Percentiles rank a stretch among this genome's conserved stretches.
Evolutionary conservation across 2,888 invertebrate species (phyloP).

Genomic region (Tridacna gigas): DNA sequence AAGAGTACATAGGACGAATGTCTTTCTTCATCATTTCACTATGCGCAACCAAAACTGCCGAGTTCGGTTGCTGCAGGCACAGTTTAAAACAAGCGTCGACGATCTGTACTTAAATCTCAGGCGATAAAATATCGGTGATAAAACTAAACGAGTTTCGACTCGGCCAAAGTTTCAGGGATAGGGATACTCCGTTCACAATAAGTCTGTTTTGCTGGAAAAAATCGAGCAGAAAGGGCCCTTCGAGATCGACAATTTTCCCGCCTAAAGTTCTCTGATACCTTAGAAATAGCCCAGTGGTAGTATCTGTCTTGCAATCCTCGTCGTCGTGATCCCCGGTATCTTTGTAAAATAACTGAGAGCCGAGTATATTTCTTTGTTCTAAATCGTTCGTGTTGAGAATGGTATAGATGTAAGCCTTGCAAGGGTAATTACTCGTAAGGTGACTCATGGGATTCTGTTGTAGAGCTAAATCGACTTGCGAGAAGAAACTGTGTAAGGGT

Average conservation of each 20-base stretch:
- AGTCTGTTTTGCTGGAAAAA: no score
- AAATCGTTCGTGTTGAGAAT: conserved; percentile 37
- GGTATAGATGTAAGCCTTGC: conserved; percentile 61
- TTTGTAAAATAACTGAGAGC: conserved; percentile 45
- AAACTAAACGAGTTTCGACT: no score
- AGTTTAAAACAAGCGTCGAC: no score
- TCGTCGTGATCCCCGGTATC: conserved; percentile 32
- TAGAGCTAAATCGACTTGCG: not conserved
- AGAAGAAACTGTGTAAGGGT: conserved; percentile 10
- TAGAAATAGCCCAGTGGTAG: conserved; percentile 38
- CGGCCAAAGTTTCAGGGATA: no score
- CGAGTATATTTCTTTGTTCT: not conserved
- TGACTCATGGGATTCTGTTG: conserved; percentile 28
- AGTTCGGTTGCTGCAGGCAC: no score
- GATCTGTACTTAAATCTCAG: no score
- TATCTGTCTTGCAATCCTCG: conserved; percentile 32
- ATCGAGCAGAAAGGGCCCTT: no score
- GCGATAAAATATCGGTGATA: no score
- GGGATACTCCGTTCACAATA: no score
- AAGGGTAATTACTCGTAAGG: conserved; percentile 49
- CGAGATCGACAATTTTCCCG: conserved; percentile 48
- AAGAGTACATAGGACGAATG: no score
- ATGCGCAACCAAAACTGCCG: no score
- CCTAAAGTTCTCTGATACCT: conserved; percentile 31
- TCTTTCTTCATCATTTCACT: no score